Base-by-base conservation (phyloP, 1,140 invertebrate species). In the Dreissena polymorpha region DNA sequence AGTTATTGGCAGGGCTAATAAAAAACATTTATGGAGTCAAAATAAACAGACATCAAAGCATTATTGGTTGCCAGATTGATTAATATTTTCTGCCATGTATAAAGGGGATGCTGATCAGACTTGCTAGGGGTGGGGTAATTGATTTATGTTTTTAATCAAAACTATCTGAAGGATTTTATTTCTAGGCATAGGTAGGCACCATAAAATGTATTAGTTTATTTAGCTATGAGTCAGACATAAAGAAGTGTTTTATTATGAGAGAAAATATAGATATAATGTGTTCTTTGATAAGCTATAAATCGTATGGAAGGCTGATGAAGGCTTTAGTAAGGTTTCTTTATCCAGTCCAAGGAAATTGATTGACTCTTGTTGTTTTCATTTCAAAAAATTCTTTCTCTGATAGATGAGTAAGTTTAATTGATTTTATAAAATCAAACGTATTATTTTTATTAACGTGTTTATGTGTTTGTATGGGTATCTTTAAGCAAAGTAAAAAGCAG, bases 1-100 rank as follows among this genome's bases (percentile, higher is more conserved):
- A 78, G 69, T 51, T 78, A 78, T 78, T 76, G 63, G 74, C 74
- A 13, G 0, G 60, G 74, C 65, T 76, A 67, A 76, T 76, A 63
- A 64, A 64, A 51, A 7, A 21, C 57, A 76, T 76, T 76, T 53
- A 65, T 49, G 53, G 39, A 39, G 39, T 39, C 39, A 39, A 39
- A 39, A 2, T 50, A 78, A 55, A 21, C 76, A 60, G 65, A 69
- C 64, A 78, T 78, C 39, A 69, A 78, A 50, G 51, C 23, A 25
- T 76, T 67, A 70, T 49, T 39, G 57, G 53, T 78, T 69, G 50
- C 68, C 16, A 55, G 18, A 53, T 69, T 78, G 55, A 69, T 67
- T 50, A 67, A 78, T 65, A 49, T 78, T 50, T 18, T 50, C 51
- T 14, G 25, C 14, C 27, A 60, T 60, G 50, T 67, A 29, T 23